Base-by-base conservation (phyloP, 2,113 vertebrate species). In the Megaceryle maxima region DNA sequence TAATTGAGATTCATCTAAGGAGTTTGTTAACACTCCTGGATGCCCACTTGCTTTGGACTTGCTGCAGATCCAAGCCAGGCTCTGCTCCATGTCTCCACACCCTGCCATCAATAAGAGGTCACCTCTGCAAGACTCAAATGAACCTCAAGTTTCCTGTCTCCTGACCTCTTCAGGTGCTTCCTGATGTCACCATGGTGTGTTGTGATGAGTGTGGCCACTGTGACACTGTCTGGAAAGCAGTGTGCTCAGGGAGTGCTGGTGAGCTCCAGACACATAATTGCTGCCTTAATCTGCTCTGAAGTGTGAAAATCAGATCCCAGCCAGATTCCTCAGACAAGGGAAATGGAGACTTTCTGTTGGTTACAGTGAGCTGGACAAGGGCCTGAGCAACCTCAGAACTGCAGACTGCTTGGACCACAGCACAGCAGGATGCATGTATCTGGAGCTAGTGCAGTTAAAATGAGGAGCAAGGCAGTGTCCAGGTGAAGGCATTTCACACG, bases 131-230 rank as follows among this genome's bases (percentile, higher is more conserved):
- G 53, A 7, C 37, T n/a, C 8, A 46, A 29, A 10, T 1, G 33
- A 78, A 4, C 13, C 35, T 33, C 37, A 85, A 1, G 5, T 33
- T n/a, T 93, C 7, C 35, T 41, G 11, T 39, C 57, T 37, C 53
- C 63, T 69, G 75, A 59, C 5, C 39, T 68, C 55, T 3, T 5
- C 43, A 20, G 31, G 33, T 46, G 31, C 46, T 80, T n/a, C 62
- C 46, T 50, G 28, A 4, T 59, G 44, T 24, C n/a, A 33, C 1
- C 0, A 0, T 11, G 59, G 50, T 0, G 0, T 28, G 37, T 18
- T 77, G 74, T 17, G 66, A 11, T 15, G 8, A 41, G 20, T 9
- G 20, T 73, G 57, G 22, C 48, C 39, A 7, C 43, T 46, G 4
- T 4, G n/a, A 37, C 17, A 5, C 25, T 4, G 3, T 8, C 46